Conservation (phyloP, 2,888 invertebrate genomes). For the Drosophila anceps region DNA sequence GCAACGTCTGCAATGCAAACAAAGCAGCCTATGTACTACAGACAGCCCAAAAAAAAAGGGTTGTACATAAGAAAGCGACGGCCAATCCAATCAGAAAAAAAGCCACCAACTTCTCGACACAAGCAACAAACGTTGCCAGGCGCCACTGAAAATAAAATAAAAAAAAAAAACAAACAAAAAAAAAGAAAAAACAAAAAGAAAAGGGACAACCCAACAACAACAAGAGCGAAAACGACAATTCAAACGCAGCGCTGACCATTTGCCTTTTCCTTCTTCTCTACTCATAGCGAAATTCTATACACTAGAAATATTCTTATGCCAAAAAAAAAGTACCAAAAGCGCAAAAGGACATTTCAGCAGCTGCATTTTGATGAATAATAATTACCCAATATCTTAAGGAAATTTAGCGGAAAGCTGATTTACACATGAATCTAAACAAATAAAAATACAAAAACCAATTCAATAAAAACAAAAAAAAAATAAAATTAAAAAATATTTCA, state of each 20-base stretch:
- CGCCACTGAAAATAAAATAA: background rate
- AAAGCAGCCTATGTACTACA: conserved; percentile 4
- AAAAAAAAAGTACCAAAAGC: conserved; percentile 5
- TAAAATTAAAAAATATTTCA: background rate
- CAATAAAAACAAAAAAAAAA: background rate
- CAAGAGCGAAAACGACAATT: conserved; percentile 8
- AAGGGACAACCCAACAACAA: conserved; percentile 6
- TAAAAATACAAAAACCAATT: background rate
- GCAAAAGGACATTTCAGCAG: background rate
- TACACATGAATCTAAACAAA: too few relatives aligned
- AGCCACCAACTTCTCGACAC: conserved; percentile 15
- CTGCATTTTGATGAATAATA: background rate
- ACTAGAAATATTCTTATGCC: background rate
- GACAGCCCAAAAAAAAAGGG: conserved; percentile 13
- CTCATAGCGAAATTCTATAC: background rate
- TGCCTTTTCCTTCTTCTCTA: background rate
- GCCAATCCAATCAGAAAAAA: conserved; percentile 18
- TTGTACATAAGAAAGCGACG: conserved; percentile 11
- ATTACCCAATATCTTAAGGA: background rate
- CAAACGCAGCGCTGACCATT: conserved; percentile 11
- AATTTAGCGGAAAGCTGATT: background rate
- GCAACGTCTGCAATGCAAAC: conserved; percentile 14
- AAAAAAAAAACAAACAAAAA: conserved; percentile 6
- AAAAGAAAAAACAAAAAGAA: conserved; percentile 1
- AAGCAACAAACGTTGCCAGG: conserved; percentile 26